Base-by-base conservation (phyloP, 2,888 invertebrate species). In the Oscheius sp. region DNA sequence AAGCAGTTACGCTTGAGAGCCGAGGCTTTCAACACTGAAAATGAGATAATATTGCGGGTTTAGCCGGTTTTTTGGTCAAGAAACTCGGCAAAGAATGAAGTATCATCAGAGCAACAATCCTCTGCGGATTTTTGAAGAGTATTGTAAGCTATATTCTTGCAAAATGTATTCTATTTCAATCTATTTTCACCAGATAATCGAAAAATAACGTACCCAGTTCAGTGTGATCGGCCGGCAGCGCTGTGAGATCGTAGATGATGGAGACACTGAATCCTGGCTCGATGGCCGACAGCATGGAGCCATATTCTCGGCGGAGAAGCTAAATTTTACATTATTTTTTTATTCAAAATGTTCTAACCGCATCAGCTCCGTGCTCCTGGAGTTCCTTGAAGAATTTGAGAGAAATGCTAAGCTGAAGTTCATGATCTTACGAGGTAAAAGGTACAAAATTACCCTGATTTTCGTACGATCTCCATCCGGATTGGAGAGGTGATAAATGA, bases 1-100 rank as follows among this genome's bases (percentile, higher is more conserved):
- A 99, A 99, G 91, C 99, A 99, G 91, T 99, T 96, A 89, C 98
- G 93, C 91, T 99, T 99, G 79, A 99, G 91, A 73, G 96, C 92
- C 32, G 96, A 96, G 84, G 96, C 94, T 91, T 94, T 95, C 53
- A 68, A 42, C 1, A 82, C 77, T 75, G 33, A 55, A 74, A 90
- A 94, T 94, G 53, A 84, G 96, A n/a, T 7, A 4, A 55, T 35
- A 42, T 21, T 3, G 53, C 21, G 21, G 53, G 7, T 48, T 48
- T 48, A 51, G 21, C 35, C 2, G 21, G 35, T 21, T 9, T 57
- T 13, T 13, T 7, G 50, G 21, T 21, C 21, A 21, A 21, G 21
- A 21, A 21, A 21, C 21, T 21, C 50, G 50, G 7, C 13, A 10
- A 10, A 10, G 7, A 21, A 21, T 21, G 21, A 21, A 21, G 21